Evolutionary conservation across 1,140 invertebrate genomes (phyloP).

Genomic region (Liolophura sinensis): DNA sequence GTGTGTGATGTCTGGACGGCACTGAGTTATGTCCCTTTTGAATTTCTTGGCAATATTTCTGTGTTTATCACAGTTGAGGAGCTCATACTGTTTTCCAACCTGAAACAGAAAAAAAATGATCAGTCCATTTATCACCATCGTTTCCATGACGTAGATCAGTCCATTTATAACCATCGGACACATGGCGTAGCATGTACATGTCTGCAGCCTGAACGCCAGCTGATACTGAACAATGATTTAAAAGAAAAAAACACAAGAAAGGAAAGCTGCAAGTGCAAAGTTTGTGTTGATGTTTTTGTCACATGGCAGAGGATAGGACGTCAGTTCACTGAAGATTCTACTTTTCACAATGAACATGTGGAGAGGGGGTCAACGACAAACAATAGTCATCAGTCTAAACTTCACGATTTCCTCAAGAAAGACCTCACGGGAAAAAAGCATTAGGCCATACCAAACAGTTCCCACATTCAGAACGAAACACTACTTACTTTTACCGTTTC

Average conservation of each 20-base stretch:
- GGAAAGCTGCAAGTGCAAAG: not conserved
- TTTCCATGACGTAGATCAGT: too few species aligned
- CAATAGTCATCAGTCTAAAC: conserved; percentile 1
- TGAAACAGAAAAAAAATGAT: conserved; percentile 56
- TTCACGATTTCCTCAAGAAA: not conserved
- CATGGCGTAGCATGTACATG: too few species aligned
- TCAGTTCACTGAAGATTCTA: not conserved
- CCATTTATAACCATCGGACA: too few species aligned
- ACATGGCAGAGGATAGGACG: not conserved
- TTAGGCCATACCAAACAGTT: not conserved
- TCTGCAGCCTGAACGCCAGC: too few species aligned
- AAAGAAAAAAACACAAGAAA: not conserved
- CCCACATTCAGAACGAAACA: not conserved
- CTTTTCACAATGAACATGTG: too few species aligned
- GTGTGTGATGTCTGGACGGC: conserved; percentile 92
- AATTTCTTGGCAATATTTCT: conserved; percentile 80
- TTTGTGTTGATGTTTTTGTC: not conserved
- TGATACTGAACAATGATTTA: not conserved
- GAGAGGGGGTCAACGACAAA: too few species aligned
- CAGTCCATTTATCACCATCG: not conserved
- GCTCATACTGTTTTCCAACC: conserved; percentile 85
- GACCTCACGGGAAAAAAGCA: not conserved
- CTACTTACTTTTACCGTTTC: conserved; percentile 89
- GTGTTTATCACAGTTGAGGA: conserved; percentile 95
- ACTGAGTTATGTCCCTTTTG: conserved; percentile 79